Conservation (phyloP, 2,888 invertebrate species). For the Pyrochroa serraticornis region DNA sequence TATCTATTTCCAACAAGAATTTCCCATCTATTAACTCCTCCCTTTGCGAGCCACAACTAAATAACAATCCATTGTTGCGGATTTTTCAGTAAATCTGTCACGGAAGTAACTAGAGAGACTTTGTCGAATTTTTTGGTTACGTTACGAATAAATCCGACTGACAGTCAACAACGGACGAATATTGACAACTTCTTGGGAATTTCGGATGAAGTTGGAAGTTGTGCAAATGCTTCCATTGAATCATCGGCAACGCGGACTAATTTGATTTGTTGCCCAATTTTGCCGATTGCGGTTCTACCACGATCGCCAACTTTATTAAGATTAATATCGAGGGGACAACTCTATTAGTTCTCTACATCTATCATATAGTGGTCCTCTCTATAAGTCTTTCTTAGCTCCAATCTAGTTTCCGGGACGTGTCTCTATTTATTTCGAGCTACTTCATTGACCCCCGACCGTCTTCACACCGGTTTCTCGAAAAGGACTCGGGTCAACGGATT, state of each 20-base stretch:
- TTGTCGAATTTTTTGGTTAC: background rate
- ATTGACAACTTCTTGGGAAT: too few relatives aligned
- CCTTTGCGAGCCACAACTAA: constrained; percentile 12
- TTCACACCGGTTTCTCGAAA: constrained; percentile 18
- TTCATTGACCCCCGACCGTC: constrained; percentile 39
- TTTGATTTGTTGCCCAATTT: background rate
- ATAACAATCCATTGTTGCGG: background rate
- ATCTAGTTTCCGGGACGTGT: constrained; percentile 48
- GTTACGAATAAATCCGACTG: too few relatives aligned
- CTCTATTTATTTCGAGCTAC: constrained; percentile 48
- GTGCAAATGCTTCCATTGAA: too few relatives aligned
- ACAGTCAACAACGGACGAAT: too few relatives aligned
- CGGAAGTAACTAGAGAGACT: background rate
- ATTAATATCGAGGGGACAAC: constrained; percentile 17
- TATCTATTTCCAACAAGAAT: constrained; percentile 24
- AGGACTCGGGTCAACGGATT: constrained; percentile 27
- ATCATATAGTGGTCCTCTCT: constrained; percentile 26
- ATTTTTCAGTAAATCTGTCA: background rate
- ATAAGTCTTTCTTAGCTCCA: constrained; percentile 46
- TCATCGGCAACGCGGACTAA: background rate
- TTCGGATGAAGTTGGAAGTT: too few relatives aligned
- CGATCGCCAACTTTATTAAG: constrained; percentile 10
- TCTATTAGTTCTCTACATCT: constrained; percentile 21
- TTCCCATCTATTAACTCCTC: constrained; percentile 28
- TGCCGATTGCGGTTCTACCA: constrained; percentile 2